Evolutionary conservation across 1,140 invertebrate genomes (phyloP), one percentile per base, ranked within the genome.

Genomic region (Drosophila ananassae): DNA sequence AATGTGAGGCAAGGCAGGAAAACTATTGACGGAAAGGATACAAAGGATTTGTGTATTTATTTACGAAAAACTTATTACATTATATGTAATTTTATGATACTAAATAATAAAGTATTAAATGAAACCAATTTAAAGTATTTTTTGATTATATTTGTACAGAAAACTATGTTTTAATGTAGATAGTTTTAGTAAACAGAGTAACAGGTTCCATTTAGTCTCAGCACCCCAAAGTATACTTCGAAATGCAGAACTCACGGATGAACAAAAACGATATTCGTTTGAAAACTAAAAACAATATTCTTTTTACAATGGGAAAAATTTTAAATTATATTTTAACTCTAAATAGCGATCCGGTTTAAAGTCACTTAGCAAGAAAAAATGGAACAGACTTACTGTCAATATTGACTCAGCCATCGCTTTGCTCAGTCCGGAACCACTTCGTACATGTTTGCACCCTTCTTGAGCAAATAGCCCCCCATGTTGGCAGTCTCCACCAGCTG

Each of bases 391-490:
- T 21, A 46, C 24, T 3, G 10, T 17, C 55, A 78, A 76, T 83
- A 83, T 84, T 83, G 63, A 48, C 53, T 37, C 30, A 17, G 24
- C 25, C 37, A 72, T 51, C 80, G 39, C 47, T 62, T 12, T 64
- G 30, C 6, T 63, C 44, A 91, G 66, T 91, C 81, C n/a, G 60
- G 74, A 47, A 90, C 80, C 62, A 94, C 89, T 92, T 94, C 93
- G 63, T 98, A 99, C 12, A 95, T 93, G 91, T 96, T 95, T n/a
- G 94, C 93, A 9, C 95, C 95, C 92, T 97, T 97, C 85, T 98
- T 96, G 64, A 98, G 93, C 53, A 99, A 93, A 93, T 96, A 96
- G 28, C 97, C 97, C 92, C 97, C 95, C 77, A 96, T 94, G 87
- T 98, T 98, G 61, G 98, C 93, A 51, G 95, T 94, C 48, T 94